Conservation (phyloP, 2,797 vertebrate genomes). For the Decapterus maruadsi region DNA sequence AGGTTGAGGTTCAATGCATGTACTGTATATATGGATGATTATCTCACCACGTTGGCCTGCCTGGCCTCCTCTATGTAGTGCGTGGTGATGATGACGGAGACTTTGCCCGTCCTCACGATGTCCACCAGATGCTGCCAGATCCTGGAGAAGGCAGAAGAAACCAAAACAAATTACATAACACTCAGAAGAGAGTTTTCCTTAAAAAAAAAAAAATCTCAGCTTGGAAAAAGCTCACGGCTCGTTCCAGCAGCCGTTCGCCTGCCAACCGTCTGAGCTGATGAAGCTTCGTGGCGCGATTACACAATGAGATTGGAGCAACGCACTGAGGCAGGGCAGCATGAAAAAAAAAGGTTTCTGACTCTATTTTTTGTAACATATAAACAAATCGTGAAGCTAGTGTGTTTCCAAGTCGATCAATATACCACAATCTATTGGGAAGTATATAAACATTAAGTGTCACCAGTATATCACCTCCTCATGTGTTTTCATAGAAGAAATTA, state of each 20-base stretch:
- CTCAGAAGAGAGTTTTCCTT: slow-evolving; percentile 23
- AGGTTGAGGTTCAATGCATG: background rate
- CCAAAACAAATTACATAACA: slow-evolving; percentile 33
- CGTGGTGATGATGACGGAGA: slow-evolving; percentile 89
- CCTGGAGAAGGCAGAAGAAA: slow-evolving; percentile 59
- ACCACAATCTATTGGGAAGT: no score
- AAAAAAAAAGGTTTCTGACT: background rate
- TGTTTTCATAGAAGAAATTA: no score
- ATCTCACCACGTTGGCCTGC: slow-evolving; percentile 87
- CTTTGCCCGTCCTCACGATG: slow-evolving; percentile 86
- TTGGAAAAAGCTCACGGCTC: slow-evolving; percentile 27
- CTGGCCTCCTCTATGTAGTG: slow-evolving; percentile 90
- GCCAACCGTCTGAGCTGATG: slow-evolving; percentile 41
- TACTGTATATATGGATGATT: slow-evolving; percentile 2
- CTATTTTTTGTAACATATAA: background rate
- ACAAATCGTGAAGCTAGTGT: background rate
- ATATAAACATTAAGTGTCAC: no score
- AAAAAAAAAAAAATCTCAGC: slow-evolving; percentile 1
- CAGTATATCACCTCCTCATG: no score
- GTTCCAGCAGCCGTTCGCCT: slow-evolving; percentile 12
- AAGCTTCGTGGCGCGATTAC: slow-evolving; percentile 36
- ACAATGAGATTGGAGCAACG: slow-evolving; percentile 26
- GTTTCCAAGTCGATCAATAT: no score
- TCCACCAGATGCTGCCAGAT: slow-evolving; percentile 90
- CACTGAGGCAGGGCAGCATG: background rate